Conservation (phyloP, 2,797 vertebrate species). For the Graptemys geographica region DNA sequence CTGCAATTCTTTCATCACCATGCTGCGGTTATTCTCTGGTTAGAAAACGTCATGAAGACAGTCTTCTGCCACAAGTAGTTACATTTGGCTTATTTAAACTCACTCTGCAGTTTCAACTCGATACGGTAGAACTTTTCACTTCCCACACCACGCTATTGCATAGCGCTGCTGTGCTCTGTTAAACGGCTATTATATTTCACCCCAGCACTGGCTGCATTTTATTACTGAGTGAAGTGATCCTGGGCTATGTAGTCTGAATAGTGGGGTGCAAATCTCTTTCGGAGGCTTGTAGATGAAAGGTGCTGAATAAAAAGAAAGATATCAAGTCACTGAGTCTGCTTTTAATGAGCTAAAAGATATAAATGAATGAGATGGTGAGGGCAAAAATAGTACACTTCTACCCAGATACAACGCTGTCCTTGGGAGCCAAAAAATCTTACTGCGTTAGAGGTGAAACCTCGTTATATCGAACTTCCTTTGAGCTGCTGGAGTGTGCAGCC, state of each 20-base stretch:
- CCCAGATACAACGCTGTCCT: too few species aligned
- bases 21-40: rapidly evolving
- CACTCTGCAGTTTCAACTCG: neutral
- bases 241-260: neutral
- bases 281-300: neutral
- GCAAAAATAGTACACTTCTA: constrained; percentile 47
- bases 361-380: constrained; percentile 53
- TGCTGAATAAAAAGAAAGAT: neutral
- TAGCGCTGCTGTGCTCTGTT: neutral
- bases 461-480: too few species aligned
- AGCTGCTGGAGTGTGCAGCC: too few species aligned
- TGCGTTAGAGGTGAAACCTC: too few species aligned
- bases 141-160: neutral
- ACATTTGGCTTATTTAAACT: neutral
- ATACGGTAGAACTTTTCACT: neutral
- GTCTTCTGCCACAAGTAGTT: neutral
- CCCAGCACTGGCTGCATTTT: neutral
- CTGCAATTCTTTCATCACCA: too few species aligned
- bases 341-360: constrained; percentile 37
- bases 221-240: neutral
- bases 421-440: too few species aligned
- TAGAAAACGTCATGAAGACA: rapidly evolving
- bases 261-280: constrained; percentile 1
- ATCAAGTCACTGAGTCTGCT: neutral
- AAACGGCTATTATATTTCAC: neutral